Percentiles rank a stretch among this genome's conserved stretches.
Conservation (phyloP, 2,888 invertebrate species). For the Drosophila longiperda region DNA sequence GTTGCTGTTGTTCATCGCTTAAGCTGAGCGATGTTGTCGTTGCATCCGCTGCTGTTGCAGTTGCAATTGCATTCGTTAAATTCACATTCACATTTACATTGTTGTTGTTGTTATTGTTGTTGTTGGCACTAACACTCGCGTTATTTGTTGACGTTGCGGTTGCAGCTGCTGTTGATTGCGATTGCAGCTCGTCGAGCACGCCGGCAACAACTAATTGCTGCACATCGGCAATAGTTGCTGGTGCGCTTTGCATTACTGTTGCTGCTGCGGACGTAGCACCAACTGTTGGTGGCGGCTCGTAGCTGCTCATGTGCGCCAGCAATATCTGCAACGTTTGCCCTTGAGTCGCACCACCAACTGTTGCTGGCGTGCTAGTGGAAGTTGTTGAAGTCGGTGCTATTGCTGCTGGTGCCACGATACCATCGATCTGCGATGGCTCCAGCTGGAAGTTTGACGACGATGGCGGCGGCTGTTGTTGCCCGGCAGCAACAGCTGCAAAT, state of each 20-base stretch:
- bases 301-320: conserved; percentile 77
- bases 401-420: conserved; percentile 66
- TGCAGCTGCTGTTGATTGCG: conserved; percentile 44
- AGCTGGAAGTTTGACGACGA: conserved; percentile 60
- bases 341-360: conserved; percentile 43
- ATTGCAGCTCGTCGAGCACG: conserved; percentile 51
- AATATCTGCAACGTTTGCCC: conserved; percentile 81
- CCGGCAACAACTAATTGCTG: conserved; percentile 60
- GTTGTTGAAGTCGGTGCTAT: conserved; percentile 78
- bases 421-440: conserved; percentile 81
- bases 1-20: conserved; percentile 52
- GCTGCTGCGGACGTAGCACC: conserved; percentile 51
- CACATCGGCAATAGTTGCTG: conserved; percentile 82
- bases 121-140: conserved; percentile 83
- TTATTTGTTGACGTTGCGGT: conserved; percentile 69
- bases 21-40: conserved; percentile 61
- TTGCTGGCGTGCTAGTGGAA: conserved; percentile 64
- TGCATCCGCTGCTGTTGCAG: conserved; percentile 45
- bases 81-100: conserved; percentile 77
- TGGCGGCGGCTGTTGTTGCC: conserved; percentile 54
- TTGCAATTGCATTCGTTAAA: conserved; percentile 51
- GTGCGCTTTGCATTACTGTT: conserved; percentile 73
- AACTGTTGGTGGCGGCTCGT: conserved; percentile 35
- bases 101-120: conserved; percentile 17
- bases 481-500: conserved; percentile 71